These are phyloP conservation scores for Drymodes brunneopygia DNA, from an alignment of 2,113 vertebrate species.

Conservation along the genomic window DNA sequence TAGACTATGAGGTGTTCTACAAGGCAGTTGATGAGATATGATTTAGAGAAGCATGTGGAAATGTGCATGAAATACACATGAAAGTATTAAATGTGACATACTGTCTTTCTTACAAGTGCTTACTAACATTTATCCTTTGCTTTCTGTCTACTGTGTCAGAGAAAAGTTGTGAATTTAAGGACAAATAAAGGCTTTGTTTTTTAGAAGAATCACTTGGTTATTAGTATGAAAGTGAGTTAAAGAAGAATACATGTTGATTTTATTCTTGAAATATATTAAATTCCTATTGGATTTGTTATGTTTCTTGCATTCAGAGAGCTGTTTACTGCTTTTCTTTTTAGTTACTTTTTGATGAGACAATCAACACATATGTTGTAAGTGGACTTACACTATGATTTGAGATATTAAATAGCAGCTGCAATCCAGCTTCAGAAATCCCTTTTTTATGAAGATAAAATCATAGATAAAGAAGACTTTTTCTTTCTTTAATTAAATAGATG, in stretches of 20 bases:
- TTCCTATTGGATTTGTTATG: rapidly evolving
- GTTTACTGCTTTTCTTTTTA: background rate
- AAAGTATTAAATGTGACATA: background rate
- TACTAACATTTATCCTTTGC: background rate
- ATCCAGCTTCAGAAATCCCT: background rate
- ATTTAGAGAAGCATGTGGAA: background rate
- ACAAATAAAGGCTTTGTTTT: background rate
- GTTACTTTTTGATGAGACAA: background rate
- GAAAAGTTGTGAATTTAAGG: background rate
- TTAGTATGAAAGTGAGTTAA: background rate
- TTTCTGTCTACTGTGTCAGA: background rate
- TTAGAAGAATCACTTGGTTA: background rate
- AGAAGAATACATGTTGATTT: background rate
- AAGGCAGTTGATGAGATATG: background rate
- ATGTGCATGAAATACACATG: background rate
- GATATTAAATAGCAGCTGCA: background rate
- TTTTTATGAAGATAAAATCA: background rate
- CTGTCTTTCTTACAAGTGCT: background rate
- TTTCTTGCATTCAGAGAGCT: background rate
- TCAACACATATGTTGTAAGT: background rate
- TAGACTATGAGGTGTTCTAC: background rate
- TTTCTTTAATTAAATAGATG: background rate
- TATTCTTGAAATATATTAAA: background rate
- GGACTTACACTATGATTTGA: background rate
- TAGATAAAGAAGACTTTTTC: background rate